Conservation (phyloP, 2,888 invertebrate genomes). For the Papilio gigon region DNA sequence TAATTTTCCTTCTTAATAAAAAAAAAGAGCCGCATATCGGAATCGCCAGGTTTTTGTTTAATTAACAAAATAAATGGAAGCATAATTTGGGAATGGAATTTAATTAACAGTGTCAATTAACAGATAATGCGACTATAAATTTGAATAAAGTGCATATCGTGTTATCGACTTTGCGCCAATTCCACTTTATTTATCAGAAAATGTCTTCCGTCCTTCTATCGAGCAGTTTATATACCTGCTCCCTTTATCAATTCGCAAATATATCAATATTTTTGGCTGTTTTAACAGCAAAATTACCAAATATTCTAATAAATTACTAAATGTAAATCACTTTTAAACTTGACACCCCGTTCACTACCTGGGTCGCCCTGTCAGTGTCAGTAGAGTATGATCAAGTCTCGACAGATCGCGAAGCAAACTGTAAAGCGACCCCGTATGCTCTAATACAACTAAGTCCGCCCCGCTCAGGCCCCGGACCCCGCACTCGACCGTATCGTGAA, state of each 20-base stretch:
- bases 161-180: slow-evolving; percentile 17
- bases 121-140: slow-evolving; percentile 28
- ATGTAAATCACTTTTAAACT: too few species aligned
- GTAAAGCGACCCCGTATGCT: too few species aligned
- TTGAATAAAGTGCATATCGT: slow-evolving; percentile 19
- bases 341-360: too few species aligned
- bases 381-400: too few species aligned
- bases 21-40: neutral
- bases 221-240: neutral
- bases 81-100: slow-evolving; percentile 9
- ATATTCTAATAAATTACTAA: neutral
- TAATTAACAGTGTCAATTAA: slow-evolving; percentile 22
- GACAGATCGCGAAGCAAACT: too few species aligned
- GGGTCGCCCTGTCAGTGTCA: too few species aligned
- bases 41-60: neutral
- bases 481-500: too few species aligned
- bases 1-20: too few species aligned
- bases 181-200: slow-evolving; percentile 34
- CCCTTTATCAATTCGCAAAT: neutral
- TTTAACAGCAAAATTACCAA: neutral
- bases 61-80: slow-evolving; percentile 6
- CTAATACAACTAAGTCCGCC: too few species aligned
- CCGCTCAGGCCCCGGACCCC: too few species aligned
- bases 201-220: slow-evolving; percentile 14
- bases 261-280: neutral